Conservation (phyloP, 2,113 vertebrate species). For the Morone chrysops region DNA sequence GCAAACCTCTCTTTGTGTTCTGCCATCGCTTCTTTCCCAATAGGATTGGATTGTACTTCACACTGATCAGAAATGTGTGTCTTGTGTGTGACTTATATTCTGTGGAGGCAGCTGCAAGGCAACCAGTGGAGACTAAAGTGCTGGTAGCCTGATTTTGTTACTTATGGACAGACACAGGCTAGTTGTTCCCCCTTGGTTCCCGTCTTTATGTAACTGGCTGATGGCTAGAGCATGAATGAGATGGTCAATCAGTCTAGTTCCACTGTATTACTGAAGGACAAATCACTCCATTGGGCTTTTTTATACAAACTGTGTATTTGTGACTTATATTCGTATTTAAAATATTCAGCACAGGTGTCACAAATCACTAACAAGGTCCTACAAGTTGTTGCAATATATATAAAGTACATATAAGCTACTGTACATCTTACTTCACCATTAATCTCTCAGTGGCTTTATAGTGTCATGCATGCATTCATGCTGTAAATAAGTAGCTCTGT, state of each 20-base stretch:
- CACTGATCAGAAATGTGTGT: background rate
- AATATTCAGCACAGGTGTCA: background rate
- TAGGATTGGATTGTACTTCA: background rate
- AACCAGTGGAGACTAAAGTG: background rate
- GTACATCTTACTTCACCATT: conserved; percentile 17
- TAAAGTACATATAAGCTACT: background rate
- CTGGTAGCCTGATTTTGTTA: no score
- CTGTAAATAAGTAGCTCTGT: conserved; percentile 39
- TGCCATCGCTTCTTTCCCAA: background rate
- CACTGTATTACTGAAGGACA: no score
- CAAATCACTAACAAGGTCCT: background rate
- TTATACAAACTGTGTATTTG: background rate
- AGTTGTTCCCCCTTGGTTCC: no score
- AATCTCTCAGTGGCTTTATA: conserved; percentile 27
- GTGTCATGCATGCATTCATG: conserved; percentile 22
- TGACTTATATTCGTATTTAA: background rate
- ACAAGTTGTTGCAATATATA: background rate
- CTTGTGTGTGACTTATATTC: no score
- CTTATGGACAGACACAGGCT: no score
- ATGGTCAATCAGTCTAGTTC: no score
- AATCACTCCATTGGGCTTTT: background rate
- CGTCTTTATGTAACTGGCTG: no score
- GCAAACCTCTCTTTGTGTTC: background rate
- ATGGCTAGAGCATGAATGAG: no score
- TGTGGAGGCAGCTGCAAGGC: background rate